These are phyloP conservation scores for Hybos culiciformis DNA, from an alignment of 2,888 invertebrate species.

Conservation along the genomic window DNA sequence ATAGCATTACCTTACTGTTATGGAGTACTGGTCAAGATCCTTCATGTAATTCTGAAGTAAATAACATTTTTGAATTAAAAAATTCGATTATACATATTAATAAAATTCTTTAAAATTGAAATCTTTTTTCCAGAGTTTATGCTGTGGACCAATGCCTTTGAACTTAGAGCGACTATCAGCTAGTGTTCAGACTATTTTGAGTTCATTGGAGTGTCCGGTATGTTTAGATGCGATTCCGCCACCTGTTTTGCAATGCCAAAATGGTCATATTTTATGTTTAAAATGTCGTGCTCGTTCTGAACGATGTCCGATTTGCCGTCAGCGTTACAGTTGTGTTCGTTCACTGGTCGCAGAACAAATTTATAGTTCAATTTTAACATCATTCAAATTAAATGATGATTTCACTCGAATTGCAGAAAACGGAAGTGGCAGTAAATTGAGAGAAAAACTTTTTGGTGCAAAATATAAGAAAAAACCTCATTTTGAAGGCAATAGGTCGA, in stretches of 20 bases:
- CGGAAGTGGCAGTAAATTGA: slow-evolving; percentile 30
- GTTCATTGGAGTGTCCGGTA: slow-evolving; percentile 48
- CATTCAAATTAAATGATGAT: slow-evolving; percentile 37
- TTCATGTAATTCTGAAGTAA: slow-evolving; percentile 37
- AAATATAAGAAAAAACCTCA: slow-evolving; percentile 15
- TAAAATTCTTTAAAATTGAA: neutral
- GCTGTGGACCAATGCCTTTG: slow-evolving; percentile 43
- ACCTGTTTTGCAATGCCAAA: slow-evolving; percentile 49
- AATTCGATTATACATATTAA: neutral
- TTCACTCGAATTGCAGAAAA: slow-evolving; percentile 14
- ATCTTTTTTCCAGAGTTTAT: slow-evolving; percentile 29
- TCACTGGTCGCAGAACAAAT: slow-evolving; percentile 43
- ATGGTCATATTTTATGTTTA: slow-evolving; percentile 49
- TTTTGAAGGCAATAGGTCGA: neutral
- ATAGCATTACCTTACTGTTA: slow-evolving; percentile 36
- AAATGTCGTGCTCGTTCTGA: slow-evolving; percentile 45
- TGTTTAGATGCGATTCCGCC: slow-evolving; percentile 48
- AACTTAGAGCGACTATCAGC: slow-evolving; percentile 40
- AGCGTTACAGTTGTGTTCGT: slow-evolving; percentile 38
- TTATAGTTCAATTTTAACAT: slow-evolving; percentile 38
- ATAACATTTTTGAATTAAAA: slow-evolving; percentile 1
- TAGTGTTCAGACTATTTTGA: slow-evolving; percentile 39
- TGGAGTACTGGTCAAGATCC: slow-evolving; percentile 39
- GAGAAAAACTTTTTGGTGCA: slow-evolving; percentile 37
- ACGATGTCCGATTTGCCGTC: slow-evolving; percentile 48